Evolutionary conservation across 2,113 vertebrate species (phyloP).

Genomic region (Nasalis larvatus): DNA sequence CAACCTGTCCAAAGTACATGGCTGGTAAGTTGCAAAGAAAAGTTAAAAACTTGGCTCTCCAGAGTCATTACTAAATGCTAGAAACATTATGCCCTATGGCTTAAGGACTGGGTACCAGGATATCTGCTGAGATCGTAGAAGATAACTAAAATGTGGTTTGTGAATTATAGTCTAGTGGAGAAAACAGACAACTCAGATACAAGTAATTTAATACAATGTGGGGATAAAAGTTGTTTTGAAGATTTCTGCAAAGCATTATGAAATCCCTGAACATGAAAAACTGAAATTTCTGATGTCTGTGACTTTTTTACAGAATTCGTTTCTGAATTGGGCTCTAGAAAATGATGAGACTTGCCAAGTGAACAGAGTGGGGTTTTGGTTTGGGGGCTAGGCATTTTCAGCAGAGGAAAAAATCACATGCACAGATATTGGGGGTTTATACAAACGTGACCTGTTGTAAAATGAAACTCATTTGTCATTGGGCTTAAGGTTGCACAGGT

Average conservation of each 20-base stretch:
- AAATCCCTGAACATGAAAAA: not conserved
- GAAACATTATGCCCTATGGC: not conserved
- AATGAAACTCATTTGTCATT: not conserved
- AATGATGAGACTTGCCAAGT: not conserved
- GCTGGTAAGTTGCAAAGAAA: not conserved
- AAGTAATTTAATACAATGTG: not conserved
- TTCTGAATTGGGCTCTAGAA: not conserved
- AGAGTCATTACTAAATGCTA: not conserved
- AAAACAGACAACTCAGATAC: not conserved
- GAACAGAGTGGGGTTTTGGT: not conserved
- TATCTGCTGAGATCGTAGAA: not conserved
- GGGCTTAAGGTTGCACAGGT: not conserved
- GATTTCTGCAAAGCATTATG: not conserved
- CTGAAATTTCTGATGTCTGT: not conserved
- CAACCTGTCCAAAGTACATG: not conserved
- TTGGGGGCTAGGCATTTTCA: not conserved
- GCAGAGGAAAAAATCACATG: not conserved
- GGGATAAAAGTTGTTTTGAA: not conserved
- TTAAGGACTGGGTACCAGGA: not conserved
- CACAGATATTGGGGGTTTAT: not conserved
- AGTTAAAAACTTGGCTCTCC: not conserved
- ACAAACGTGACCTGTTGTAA: not conserved
- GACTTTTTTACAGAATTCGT: not conserved
- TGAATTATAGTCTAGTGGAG: not conserved
- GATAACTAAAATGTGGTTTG: not conserved